These are phyloP conservation scores for Mythimna pallens DNA, from an alignment of 2,888 invertebrate species.

Conservation along the genomic window DNA sequence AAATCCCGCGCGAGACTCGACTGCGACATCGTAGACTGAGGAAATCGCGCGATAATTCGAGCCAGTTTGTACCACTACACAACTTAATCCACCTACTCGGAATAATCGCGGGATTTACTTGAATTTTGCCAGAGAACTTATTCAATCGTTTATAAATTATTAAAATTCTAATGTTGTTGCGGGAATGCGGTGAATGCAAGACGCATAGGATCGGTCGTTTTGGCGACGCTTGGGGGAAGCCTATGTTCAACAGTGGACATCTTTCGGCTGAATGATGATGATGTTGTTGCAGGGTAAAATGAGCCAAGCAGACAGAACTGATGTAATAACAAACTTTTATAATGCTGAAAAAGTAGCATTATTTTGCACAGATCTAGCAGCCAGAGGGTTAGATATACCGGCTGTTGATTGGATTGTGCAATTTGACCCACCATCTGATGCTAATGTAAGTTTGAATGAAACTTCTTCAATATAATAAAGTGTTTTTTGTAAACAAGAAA, in stretches of 20 bases:
- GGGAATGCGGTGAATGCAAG: too few species aligned
- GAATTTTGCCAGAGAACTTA: background rate
- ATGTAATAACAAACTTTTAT: constrained; percentile 98
- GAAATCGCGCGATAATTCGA: background rate
- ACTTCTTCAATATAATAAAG: too few species aligned
- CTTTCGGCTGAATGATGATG: too few species aligned
- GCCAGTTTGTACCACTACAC: background rate
- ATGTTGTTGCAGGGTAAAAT: constrained; percentile 96
- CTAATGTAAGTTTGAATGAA: constrained; percentile 92
- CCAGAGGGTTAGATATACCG: constrained; percentile 98
- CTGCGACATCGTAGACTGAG: background rate
- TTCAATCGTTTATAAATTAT: too few species aligned
- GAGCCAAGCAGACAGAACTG: constrained; percentile 98
- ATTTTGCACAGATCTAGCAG: constrained; percentile 99
- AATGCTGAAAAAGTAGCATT: constrained; percentile 97
- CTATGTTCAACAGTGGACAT: too few species aligned
- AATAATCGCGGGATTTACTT: background rate
- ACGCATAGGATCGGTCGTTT: too few species aligned
- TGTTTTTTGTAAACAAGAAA: too few species aligned
- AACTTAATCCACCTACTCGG: too few species aligned
- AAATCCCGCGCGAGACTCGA: background rate
- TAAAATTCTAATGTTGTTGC: too few species aligned
- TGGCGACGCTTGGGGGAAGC: too few species aligned
- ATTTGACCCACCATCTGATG: constrained; percentile 99
- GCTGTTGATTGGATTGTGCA: constrained; percentile 99